Conservation (phyloP, 2,888 invertebrate genomes). For the Schizaphis graminum region DNA sequence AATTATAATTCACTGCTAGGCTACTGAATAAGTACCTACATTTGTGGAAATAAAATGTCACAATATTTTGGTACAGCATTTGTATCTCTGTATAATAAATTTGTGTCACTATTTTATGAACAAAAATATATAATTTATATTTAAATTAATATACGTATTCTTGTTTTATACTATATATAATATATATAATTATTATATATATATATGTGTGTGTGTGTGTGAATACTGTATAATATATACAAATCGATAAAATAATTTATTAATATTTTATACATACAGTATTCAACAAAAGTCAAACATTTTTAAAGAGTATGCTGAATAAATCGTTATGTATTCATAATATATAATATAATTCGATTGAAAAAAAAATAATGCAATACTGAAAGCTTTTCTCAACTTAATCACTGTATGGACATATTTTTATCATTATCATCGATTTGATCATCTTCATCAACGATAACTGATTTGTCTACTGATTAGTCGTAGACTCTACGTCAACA, state of each 20-base stretch:
- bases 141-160: neutral
- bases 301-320: neutral
- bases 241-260: neutral
- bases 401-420: neutral
- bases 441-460: neutral
- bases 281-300: neutral
- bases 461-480: neutral
- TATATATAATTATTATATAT: neutral
- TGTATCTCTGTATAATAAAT: conserved; percentile 29
- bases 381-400: neutral
- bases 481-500: too few species aligned
- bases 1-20: neutral
- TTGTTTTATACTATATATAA: neutral
- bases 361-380: neutral
- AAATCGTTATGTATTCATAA: neutral
- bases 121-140: conserved; percentile 2
- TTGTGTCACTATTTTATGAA: neutral
- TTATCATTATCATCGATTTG: neutral
- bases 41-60: neutral
- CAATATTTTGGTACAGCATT: neutral
- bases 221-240: too few species aligned
- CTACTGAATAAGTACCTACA: neutral
- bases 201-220: neutral
- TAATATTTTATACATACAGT: neutral
- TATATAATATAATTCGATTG: neutral